These are phyloP conservation scores for Parasteatoda tepidariorum DNA, from an alignment of 1,140 invertebrate genomes.

Conservation along the genomic window DNA sequence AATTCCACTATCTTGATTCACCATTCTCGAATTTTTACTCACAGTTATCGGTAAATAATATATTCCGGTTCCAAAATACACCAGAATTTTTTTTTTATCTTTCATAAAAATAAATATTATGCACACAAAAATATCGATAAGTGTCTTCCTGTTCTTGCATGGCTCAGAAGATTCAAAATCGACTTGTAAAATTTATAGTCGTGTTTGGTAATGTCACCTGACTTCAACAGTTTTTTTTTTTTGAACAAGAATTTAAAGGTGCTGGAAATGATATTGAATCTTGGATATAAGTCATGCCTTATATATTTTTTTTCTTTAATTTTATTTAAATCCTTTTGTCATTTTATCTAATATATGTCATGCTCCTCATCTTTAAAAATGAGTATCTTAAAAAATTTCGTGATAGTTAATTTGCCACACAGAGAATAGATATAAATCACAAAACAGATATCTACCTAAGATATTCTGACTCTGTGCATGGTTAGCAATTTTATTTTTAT, in stretches of 20 bases:
- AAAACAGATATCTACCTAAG: too few species aligned
- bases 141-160: slow-evolving; percentile 2
- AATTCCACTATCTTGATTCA: slow-evolving; percentile 42
- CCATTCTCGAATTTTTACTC: background rate
- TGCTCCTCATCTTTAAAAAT: too few species aligned
- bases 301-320: too few species aligned
- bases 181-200: slow-evolving; percentile 46
- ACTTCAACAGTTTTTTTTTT: slow-evolving; percentile 3
- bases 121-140: slow-evolving; percentile 33
- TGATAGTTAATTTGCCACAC: too few species aligned
- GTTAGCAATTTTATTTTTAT: too few species aligned
- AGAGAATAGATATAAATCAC: too few species aligned
- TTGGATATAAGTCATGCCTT: background rate
- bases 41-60: slow-evolving; percentile 57
- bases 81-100: background rate
- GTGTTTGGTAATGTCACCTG: slow-evolving; percentile 36
- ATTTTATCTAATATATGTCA: too few species aligned
- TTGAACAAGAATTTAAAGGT: background rate
- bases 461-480: too few species aligned
- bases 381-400: too few species aligned
- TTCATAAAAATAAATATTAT: slow-evolving; percentile 46
- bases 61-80: background rate
- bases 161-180: slow-evolving; percentile 24
- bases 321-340: too few species aligned
- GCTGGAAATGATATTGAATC: slow-evolving; percentile 10